A percentile compares a stretch with the other conserved stretches of the same genome.
Conservation (phyloP, 1,140 invertebrate genomes). For the Cheumatopsyche charites region DNA sequence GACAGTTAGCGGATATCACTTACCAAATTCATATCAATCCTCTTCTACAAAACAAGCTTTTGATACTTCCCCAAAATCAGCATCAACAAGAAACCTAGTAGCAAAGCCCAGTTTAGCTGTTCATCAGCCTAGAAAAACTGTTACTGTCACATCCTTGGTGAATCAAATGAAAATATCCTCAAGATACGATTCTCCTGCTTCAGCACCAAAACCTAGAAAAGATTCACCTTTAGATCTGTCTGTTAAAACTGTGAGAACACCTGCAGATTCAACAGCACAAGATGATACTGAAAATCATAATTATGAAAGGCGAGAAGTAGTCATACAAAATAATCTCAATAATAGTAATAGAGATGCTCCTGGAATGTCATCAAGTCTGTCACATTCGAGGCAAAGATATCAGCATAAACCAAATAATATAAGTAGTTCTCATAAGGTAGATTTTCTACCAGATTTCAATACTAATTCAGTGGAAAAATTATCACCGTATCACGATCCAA, state of each 20-base stretch:
- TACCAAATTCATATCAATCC: slow-evolving; percentile 51
- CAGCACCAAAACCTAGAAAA: slow-evolving; percentile 58
- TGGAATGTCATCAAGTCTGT: slow-evolving; percentile 24
- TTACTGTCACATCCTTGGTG: slow-evolving; percentile 58
- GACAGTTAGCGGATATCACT: slow-evolving; percentile 22
- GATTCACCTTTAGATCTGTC: slow-evolving; percentile 84
- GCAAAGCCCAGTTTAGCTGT: slow-evolving; percentile 53
- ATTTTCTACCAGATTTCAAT: slow-evolving; percentile 72
- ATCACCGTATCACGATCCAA: slow-evolving; percentile 47
- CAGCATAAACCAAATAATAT: slow-evolving; percentile 50
- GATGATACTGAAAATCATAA: slow-evolving; percentile 66
- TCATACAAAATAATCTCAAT: background rate
- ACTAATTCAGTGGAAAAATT: slow-evolving; percentile 46
- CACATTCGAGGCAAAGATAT: slow-evolving; percentile 39
- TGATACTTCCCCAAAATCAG: slow-evolving; percentile 50
- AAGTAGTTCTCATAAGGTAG: slow-evolving; percentile 69
- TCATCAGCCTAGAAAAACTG: slow-evolving; percentile 58
- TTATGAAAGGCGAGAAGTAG: slow-evolving; percentile 50
- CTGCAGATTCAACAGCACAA: slow-evolving; percentile 81
- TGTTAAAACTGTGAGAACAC: slow-evolving; percentile 83
- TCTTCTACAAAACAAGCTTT: slow-evolving; percentile 53
- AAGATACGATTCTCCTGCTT: slow-evolving; percentile 24
- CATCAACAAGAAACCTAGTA: slow-evolving; percentile 23
- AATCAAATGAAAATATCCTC: slow-evolving; percentile 58
- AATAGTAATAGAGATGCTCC: slow-evolving; percentile 6